Evolutionary conservation across 2,113 vertebrate genomes (phyloP), one percentile per base, ranked within the genome.

Genomic region (Laterallus jamaicensis): DNA sequence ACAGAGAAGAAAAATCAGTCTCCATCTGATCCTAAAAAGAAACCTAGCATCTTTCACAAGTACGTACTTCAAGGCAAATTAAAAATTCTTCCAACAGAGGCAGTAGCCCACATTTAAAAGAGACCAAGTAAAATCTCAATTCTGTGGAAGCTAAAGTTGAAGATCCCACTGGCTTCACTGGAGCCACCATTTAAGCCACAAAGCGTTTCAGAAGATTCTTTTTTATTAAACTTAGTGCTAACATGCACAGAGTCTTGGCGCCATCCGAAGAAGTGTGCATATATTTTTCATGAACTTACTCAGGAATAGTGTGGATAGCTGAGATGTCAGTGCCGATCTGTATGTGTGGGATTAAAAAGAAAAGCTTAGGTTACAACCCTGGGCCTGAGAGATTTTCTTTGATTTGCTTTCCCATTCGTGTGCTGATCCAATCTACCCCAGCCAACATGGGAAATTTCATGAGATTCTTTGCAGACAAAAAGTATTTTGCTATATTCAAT

Each of bases 391-490:
- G 64, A 81, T 78, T 96, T 89, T 71, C 56, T 93, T 92, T 83
- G 35, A 92, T 93, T 92, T 90, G 17, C 42, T 95, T 91, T 94
- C 52, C 37, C 42, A 75, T 95, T 96, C 73, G 40, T 84, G 82
- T 40, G 35, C 59, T 86, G 56, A 93, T 92, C 85, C 79, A 82
- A 87, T 88, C 82, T 88, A 77, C 42, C 16, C 19, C 42, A 55
- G 39, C 9, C 49, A 83, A 63, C 8, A 6, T 19, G 56, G 26
- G 90, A 71, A 90, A 83, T 84, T 67, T 78, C 75, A 78, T 35
- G 64, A 92, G 39, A 42, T 94, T 76, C 82, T 95, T 67, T 69
- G 29, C 67, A 94, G 82, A 17, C 6, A 77, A 92, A 80, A 87
- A 42, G 22, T 40, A 70, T 88, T 95, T 94, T 55, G 2, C 29